These are phyloP conservation scores for Troilus luridus DNA, from an alignment of 2,888 invertebrate species.

Conservation along the genomic window DNA sequence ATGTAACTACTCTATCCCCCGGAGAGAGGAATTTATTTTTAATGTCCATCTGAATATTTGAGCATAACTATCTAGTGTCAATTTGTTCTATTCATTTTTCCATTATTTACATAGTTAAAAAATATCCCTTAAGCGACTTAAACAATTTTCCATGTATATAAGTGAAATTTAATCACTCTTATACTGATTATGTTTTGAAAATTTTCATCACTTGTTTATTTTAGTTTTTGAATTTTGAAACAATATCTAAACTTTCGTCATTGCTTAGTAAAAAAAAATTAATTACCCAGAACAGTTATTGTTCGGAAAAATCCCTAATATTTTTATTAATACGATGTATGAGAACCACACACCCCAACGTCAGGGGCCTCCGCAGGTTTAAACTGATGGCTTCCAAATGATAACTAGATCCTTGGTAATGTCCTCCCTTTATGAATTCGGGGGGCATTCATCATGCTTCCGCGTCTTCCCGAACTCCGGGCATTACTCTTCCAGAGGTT, in stretches of 20 bases:
- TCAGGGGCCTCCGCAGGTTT: not conserved
- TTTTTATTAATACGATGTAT: not conserved
- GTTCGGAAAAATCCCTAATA: not conserved
- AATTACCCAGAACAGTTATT: not conserved
- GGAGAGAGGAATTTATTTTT: too few species aligned
- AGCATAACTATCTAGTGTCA: too few species aligned
- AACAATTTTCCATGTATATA: too few species aligned
- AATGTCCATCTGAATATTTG: too few species aligned
- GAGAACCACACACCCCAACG: not conserved
- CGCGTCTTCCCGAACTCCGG: not conserved
- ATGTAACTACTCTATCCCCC: too few species aligned
- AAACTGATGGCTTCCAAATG: slow-evolving; percentile 37
- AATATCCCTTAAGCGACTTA: too few species aligned
- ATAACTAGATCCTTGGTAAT: slow-evolving; percentile 26
- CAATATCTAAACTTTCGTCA: not conserved
- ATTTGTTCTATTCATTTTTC: too few species aligned
- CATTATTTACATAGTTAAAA: too few species aligned
- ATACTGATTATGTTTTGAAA: too few species aligned
- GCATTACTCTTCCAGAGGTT: slow-evolving; percentile 22
- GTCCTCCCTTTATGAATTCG: slow-evolving; percentile 23
- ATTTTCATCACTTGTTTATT: too few species aligned
- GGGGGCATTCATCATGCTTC: slow-evolving; percentile 43
- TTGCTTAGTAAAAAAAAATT: not conserved
- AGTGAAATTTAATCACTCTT: too few species aligned
- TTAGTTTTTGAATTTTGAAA: too few species aligned